Base-by-base conservation (phyloP, 2,888 invertebrate species). In the Phalangium opilio region DNA sequence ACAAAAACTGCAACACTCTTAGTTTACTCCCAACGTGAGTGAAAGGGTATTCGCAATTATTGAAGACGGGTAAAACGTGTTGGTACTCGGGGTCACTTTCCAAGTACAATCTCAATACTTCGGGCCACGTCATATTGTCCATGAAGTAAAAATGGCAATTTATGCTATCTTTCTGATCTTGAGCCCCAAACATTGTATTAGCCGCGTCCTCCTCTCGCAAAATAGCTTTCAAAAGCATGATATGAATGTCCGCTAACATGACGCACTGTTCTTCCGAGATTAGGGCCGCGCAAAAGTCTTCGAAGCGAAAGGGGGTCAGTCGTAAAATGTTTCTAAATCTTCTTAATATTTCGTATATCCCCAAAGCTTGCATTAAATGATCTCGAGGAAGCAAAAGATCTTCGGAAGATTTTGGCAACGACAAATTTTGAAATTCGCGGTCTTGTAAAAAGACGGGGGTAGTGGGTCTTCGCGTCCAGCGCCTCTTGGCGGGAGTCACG, bases 101-200 rank as follows among this genome's bases (percentile, higher is more conserved):
- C 19, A 95, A 78, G 69, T 87, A 95, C 43, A 81, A 75, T 55
- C 86, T 74, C 53, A 91, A 70, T 43, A 86, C 79, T 72, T 96
- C 95, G 38, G 93, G 89, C 87, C 96, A 98, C 43, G 95, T 93
- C 72, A 96, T 79, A 46, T 83, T 76, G 71, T 98, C 98, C 60
- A 93, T 78, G 61, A 93, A 77, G 71, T 83, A 93, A 47, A 95
- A 72, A 57, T 84, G 78, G 54, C 95, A 82, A 67, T 96, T 95
- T 20, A 95, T 81, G 66, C 91, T 89, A 69, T 96, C 95, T 71
- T 95, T 95, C 63, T 90, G 85, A 71, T 99, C 98, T 50, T 89
- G 70, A 8, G 95, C 91, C 41, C 93, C 93, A 70, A 91, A 96
- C 67, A 86, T 85, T 2, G 89, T 91, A 61, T 86, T 86, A 67